Conservation (phyloP, 2,888 invertebrate species). For the Drosophila borealis region DNA sequence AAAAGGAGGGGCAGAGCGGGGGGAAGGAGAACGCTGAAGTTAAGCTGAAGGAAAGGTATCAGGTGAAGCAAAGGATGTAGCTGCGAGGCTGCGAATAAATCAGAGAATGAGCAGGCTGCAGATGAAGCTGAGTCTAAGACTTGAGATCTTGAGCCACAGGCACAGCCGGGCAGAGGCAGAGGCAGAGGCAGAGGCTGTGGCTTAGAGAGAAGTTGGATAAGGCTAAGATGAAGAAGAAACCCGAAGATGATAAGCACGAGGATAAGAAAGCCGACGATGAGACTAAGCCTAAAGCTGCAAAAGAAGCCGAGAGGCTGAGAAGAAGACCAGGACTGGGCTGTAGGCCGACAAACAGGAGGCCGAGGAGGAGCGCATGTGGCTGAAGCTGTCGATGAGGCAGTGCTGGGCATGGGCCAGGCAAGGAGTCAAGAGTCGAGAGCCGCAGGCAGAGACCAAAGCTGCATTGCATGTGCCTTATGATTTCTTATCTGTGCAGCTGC, state of each 20-base stretch:
- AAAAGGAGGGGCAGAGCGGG: background rate
- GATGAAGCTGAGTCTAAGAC: constrained; percentile 6
- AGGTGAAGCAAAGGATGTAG: too few relatives aligned
- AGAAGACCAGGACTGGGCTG: too few relatives aligned
- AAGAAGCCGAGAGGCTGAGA: too few relatives aligned
- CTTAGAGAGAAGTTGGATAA: background rate
- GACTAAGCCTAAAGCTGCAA: too few relatives aligned
- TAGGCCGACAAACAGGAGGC: too few relatives aligned
- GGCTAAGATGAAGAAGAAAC: background rate
- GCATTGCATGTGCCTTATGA: constrained; percentile 62
- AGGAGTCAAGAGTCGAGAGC: background rate
- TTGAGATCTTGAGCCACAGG: background rate
- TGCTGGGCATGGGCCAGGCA: too few relatives aligned
- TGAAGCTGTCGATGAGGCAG: background rate
- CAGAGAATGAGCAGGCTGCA: too few relatives aligned
- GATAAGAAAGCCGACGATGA: background rate
- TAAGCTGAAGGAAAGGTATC: background rate
- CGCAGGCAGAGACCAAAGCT: background rate
- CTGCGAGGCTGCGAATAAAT: too few relatives aligned
- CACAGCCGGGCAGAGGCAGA: background rate
- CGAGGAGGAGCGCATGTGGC: too few relatives aligned
- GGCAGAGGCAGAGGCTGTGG: background rate
- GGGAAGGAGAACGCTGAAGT: background rate
- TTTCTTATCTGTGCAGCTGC: constrained; percentile 75
- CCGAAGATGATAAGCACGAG: constrained; percentile 6